A percentile compares a stretch with the other conserved stretches of the same genome.
Evolutionary conservation across 2,113 vertebrate species (phyloP).

Genomic region (Sorex araneus): DNA sequence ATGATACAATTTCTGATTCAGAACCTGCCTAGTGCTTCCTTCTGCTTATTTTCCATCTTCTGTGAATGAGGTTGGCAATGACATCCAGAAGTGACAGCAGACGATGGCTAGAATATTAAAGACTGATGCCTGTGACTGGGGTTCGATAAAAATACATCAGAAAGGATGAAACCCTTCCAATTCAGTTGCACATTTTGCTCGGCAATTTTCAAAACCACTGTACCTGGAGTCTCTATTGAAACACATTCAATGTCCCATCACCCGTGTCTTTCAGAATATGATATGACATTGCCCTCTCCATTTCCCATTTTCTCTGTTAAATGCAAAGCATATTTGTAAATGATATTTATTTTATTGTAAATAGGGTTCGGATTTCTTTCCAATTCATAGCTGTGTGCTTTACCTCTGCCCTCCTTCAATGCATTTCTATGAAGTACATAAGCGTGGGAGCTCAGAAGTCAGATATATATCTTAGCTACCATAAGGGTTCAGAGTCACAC

Average conservation of each 20-base stretch:
- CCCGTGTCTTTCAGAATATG: constrained; percentile 83
- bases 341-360: constrained; percentile 83
- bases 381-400: constrained; percentile 61
- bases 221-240: constrained; percentile 82
- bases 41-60: constrained; percentile 63
- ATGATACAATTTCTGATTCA: constrained; percentile 67
- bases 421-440: not conserved
- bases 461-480: not conserved
- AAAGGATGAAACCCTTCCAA: constrained; percentile 85
- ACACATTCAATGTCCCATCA: constrained; percentile 83
- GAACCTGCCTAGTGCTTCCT: constrained; percentile 58
- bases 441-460: not conserved
- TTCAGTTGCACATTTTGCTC: constrained; percentile 83
- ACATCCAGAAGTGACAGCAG: constrained; percentile 81
- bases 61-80: constrained; percentile 66
- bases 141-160: constrained; percentile 87
- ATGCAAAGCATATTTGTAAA: constrained; percentile 81
- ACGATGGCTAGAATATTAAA: constrained; percentile 85
- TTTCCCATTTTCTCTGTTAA: constrained; percentile 86
- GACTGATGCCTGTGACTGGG: constrained; percentile 80
- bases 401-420: constrained; percentile 28
- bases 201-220: constrained; percentile 86
- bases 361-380: constrained; percentile 79
- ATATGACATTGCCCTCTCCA: constrained; percentile 81
- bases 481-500: not conserved